phyloP scores from a whole-genome alignment of 2,113 vertebrate genomes.

The Nothoprocta pentlandii region DNA sequence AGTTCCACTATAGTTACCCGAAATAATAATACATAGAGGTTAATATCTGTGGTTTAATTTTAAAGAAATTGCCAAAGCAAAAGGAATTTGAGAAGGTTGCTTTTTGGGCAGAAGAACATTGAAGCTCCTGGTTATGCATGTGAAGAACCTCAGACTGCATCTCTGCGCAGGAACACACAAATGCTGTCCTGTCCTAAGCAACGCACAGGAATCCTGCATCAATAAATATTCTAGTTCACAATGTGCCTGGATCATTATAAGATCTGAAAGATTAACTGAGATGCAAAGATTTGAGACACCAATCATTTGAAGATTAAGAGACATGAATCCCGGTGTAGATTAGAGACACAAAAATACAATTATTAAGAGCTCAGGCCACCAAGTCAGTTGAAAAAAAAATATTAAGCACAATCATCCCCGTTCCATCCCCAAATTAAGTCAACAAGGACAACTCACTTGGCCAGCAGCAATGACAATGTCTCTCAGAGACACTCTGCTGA shows the following conservation, averaged over 20 bases:
- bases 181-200: not conserved
- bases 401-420: not conserved
- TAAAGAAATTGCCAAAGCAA: not conserved
- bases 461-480: not conserved
- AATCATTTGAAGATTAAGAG: not conserved
- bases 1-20: not conserved
- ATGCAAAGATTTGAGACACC: not conserved
- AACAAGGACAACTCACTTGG: not conserved
- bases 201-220: not conserved
- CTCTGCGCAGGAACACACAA: slow-evolving; percentile 10
- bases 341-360: not conserved
- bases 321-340: fast-evolving
- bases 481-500: not conserved
- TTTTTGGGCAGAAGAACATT: not conserved
- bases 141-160: slow-evolving; percentile 12
- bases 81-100: not conserved
- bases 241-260: fast-evolving
- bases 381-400: not conserved
- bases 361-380: not conserved
- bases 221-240: not conserved
- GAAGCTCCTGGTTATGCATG: not conserved
- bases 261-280: fast-evolving
- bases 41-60: not conserved
- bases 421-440: not conserved
- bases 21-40: not conserved